Evolutionary conservation across 2,113 vertebrate genomes (phyloP).

Genomic region (Cnemophilus loriae): DNA sequence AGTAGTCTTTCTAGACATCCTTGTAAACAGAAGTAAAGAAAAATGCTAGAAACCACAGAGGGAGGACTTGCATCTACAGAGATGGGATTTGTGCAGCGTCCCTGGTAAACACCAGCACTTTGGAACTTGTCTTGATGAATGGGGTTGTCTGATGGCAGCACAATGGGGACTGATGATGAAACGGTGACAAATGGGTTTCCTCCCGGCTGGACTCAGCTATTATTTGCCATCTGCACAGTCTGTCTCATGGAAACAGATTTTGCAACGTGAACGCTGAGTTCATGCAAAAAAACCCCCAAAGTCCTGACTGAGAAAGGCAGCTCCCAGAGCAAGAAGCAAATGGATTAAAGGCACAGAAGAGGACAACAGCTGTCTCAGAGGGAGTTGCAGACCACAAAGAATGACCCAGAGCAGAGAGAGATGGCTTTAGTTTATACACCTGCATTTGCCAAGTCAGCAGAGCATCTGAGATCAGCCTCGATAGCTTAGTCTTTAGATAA

Average conservation of each 20-base stretch:
- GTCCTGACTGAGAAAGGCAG: not conserved
- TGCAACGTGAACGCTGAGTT: not conserved
- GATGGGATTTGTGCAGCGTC: not conserved
- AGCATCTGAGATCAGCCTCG: not conserved
- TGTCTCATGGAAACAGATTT: not conserved
- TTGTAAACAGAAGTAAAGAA: not conserved
- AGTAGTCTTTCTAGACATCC: not conserved
- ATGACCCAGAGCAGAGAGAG: not conserved
- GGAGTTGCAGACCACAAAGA: not conserved
- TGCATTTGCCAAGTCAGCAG: not conserved
- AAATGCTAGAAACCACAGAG: not conserved
- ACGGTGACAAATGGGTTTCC: constrained; percentile 43
- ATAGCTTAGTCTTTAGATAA: not conserved
- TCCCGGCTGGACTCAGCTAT: not conserved
- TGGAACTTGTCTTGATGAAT: constrained; percentile 11
- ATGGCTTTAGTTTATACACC: not conserved
- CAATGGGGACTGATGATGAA: constrained; percentile 27
- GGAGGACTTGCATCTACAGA: not conserved
- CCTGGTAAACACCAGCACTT: not conserved
- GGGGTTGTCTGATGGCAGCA: not conserved
- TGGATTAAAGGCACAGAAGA: not conserved
- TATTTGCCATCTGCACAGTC: constrained; percentile 34
- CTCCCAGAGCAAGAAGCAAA: not conserved
- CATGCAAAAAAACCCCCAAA: not conserved
- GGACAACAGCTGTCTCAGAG: not conserved